Base-by-base conservation (phyloP, 2,888 invertebrate species). In the Tyria jacobaeae region DNA sequence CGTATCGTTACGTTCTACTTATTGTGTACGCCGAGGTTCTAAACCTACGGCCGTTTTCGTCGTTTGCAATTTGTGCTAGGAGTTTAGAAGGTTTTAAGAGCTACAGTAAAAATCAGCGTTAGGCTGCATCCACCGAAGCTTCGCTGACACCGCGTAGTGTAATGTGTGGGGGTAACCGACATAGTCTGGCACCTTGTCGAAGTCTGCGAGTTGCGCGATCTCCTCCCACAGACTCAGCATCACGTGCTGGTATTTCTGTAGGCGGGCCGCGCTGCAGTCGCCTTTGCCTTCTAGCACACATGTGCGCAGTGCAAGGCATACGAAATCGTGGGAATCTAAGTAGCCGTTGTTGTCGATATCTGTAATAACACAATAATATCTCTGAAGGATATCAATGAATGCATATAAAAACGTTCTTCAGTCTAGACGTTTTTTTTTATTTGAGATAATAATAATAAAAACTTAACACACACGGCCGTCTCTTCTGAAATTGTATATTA, bases 271-370 rank as follows among this genome's bases (percentile, higher is more conserved):
- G 83, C 96, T 96, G 89, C 97, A 97, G 82, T 97, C 96, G 27
- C 97, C 97, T 81, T 97, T 97, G 73, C 97, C 97, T 82, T 97
- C 97, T 60, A 97, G 95, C 53, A 97, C 95, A 68, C 97, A 97
- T 64, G 97, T 96, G 73, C 97, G 95, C 21, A 97, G 91, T 7
- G 97, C 97, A 89, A 97, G 95, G 88, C 97, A 97, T 66, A 96
- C 96, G 86, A 97, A 97, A 89, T 97, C 97, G 81, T 96, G 96
- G 71, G 97, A 96, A 85, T 97, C 97, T 80, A 97, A 87, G 86
- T 95, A 96, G 21, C 97, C 97, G 86, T 97, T 97, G 93, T 96
- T 97, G 90, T 97, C 97, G 80, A 97, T 96, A 94, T 97, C 97
- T 97, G 89, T 1, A 87, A 86, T 24, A 59, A 53, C 57, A 10